Evolutionary conservation across 2,888 invertebrate species (phyloP), one percentile per base, ranked within the genome.

Genomic region (Marasmarcha lunaedactyla): DNA sequence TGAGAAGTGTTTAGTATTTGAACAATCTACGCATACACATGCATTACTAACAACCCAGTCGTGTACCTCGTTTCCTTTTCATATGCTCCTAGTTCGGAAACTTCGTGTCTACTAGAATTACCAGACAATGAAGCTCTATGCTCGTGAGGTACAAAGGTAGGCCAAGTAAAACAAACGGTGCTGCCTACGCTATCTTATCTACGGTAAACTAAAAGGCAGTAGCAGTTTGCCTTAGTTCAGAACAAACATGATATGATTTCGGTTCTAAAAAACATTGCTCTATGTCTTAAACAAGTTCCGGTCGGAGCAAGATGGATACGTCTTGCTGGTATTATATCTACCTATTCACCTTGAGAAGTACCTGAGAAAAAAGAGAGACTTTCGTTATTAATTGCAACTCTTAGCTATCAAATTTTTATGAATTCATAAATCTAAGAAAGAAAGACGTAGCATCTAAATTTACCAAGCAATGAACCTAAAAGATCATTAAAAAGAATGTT

Each of bases 311-410:
- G 71, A 65, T 58, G 70, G 65, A 65, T 68, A 71, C 69, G 66
- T 63, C 73, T 11, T 11, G 14, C 2, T 12, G 13, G 12, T 34
- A 34, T 72, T 76, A 72, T 68, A 77, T 62, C 74, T 74, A 79
- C 79, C 79, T 78, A 79, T 79, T 81, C 78, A 81, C 78, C 78
- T 79, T 79, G 79, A 78, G 79, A 81, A 81, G 79, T 81, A 81
- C 79, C 79, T 81, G 79, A 62, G 77, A 68, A 79, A 81, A 73
- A 79, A 81, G 74, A 79, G 73, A 81, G 68, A 63, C 55, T 59
- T 64, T 59, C 60, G 69, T 81, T 79, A 78, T 71, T 74, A 55
- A 30, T 30, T 11, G 30, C 11, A 30, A 4, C 2, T 30, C 33
- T 14, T 35, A 25, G 10, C 14, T 37, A 40, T 26, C 40, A 36